Conservation (phyloP, 30 jellyfish, hydroid and myxozoan species). For the Mastigias papua region DNA sequence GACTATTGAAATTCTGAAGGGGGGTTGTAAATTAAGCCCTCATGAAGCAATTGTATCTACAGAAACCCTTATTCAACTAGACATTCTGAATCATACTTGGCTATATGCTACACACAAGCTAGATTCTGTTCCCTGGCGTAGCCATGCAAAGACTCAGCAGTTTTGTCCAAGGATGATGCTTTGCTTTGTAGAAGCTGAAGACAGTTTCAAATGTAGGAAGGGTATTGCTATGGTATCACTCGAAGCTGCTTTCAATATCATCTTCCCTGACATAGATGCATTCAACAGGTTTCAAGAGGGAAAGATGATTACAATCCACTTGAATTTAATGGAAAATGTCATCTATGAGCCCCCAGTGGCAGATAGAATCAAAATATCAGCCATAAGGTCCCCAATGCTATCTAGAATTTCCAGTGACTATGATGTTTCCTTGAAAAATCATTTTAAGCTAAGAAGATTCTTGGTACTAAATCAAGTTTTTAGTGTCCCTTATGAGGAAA, state of each 20-base stretch:
- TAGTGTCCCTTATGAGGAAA: constrained; percentile 3
- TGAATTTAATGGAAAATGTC: not conserved
- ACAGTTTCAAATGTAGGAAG: not conserved
- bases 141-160: not conserved
- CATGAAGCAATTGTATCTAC: constrained; percentile 44
- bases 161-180: not conserved
- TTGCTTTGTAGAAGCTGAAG: not conserved
- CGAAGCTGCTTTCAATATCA: constrained; percentile 57
- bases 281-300: constrained; percentile 37
- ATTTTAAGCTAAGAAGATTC: constrained; percentile 23
- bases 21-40: not conserved
- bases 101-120: not conserved
- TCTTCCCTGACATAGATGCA: constrained; percentile 4
- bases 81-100: constrained; percentile 35
- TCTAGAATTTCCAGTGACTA: constrained; percentile 11
- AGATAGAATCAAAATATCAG: constrained; percentile 15
- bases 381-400: constrained; percentile 47
- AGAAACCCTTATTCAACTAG: constrained; percentile 27
- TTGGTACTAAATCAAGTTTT: constrained; percentile 34
- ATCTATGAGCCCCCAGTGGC: constrained; percentile 27
- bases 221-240: constrained; percentile 10
- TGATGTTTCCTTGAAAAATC: not conserved
- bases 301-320: not conserved
- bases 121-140: not conserved
- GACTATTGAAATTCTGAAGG: constrained; percentile 1